Evolutionary conservation across 2,113 vertebrate species (phyloP).

Genomic region (Microcebus lehilahytsara): DNA sequence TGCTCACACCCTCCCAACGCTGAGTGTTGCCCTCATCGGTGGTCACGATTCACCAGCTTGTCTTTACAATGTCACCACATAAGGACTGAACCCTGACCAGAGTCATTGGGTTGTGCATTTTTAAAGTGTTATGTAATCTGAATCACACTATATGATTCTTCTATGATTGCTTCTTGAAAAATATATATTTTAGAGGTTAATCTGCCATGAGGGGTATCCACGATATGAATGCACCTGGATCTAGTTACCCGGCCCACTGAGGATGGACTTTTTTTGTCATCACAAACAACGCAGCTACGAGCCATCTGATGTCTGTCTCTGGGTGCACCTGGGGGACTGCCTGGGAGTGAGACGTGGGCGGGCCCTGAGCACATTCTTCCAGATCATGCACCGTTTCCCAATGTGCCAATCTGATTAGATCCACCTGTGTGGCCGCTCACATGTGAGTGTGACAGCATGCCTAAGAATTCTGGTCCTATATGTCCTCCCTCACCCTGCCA

Average conservation of each 20-base stretch:
- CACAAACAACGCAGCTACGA: rapidly evolving
- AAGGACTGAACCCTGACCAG: no score
- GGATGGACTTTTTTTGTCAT: no score
- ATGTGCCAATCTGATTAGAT: neutral
- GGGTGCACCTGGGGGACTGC: neutral
- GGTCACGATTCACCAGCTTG: neutral
- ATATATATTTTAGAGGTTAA: neutral
- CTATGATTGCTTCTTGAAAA: neutral
- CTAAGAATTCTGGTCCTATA: neutral
- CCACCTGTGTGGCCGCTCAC: rapidly evolving
- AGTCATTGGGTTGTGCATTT: neutral
- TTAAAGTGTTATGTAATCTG: neutral
- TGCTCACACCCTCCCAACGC: rapidly evolving
- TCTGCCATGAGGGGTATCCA: no score
- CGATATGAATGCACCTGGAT: rapidly evolving
- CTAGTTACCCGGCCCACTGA: rapidly evolving
- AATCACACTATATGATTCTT: neutral
- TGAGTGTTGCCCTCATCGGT: rapidly evolving
- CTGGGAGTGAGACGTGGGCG: neutral
- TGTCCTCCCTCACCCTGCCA: neutral
- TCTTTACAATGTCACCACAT: neutral
- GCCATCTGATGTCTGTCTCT: neutral
- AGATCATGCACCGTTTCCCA: rapidly evolving
- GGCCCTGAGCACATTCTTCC: neutral
- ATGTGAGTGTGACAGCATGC: rapidly evolving